Percentiles rank a stretch among this genome's conserved stretches.
Evolutionary conservation across 2,888 invertebrate species (phyloP).

Genomic region (Chaitophorus viminalis): DNA sequence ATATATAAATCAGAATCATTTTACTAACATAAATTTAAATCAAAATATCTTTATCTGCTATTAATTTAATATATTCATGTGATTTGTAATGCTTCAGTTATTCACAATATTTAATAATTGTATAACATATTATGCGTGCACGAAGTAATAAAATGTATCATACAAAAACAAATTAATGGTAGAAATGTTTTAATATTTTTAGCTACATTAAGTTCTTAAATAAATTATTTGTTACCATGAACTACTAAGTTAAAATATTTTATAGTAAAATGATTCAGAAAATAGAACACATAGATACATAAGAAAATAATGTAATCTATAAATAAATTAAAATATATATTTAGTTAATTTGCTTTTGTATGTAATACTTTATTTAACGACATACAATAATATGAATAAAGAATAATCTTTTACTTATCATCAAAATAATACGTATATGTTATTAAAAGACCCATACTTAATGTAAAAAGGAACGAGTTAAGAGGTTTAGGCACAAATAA

Average conservation of each 20-base stretch:
- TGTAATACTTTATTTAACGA: neutral
- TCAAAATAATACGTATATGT: neutral
- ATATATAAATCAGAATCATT: neutral
- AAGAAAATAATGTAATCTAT: slow-evolving; percentile 32
- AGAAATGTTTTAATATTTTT: neutral
- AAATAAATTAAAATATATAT: slow-evolving; percentile 3
- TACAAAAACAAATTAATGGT: neutral
- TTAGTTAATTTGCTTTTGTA: slow-evolving; percentile 17
- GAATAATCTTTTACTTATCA: neutral
- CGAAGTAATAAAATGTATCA: neutral
- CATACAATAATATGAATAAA: slow-evolving; percentile 3
- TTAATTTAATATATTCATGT: neutral
- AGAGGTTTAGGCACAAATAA: neutral
- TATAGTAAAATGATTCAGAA: neutral
- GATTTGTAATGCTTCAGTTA: slow-evolving; percentile 21
- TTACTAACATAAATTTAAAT: neutral
- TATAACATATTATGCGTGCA: slow-evolving; percentile 2
- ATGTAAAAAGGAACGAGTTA: neutral
- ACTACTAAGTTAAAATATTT: neutral
- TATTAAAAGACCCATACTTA: neutral
- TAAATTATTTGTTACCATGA: neutral
- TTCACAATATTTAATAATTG: slow-evolving; percentile 3
- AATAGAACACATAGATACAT: slow-evolving; percentile 7
- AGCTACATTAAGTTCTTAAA: neutral
- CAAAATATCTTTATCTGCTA: neutral